Base-by-base conservation (phyloP, 2,797 vertebrate genomes). In the Lepus townsendii region DNA sequence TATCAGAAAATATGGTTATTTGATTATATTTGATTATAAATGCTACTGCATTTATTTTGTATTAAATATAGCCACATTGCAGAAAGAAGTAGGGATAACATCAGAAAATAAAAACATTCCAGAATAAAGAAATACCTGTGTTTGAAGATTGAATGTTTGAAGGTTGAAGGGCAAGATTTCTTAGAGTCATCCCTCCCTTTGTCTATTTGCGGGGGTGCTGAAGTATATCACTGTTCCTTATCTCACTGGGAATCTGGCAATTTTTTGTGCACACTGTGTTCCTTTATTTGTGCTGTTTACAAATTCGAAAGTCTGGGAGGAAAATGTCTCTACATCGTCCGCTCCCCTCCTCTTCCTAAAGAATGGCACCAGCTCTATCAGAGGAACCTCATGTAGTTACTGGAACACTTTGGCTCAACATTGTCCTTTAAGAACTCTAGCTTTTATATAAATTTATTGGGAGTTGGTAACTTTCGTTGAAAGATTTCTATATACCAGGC, bases 161-260 rank as follows among this genome's bases (percentile, higher is more conserved):
- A 82, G 42, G 32, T 65, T 93, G 85, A 96, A 95, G 80, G 77
- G 90, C 82, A 50, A 83, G 69, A 72, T 79, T 27, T 86, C 42
- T 89, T 94, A 69, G 35, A 83, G 54, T 57, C 65, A 88, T 0
- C 0, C 30, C 62, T 54, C 84, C 17, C 14, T 75, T 87, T 86
- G 72, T 83, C 76, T 83, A 11, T 16, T 76, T 80, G 20, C 19
- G 14, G 83, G 66, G 94, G 60, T 38, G 26, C 66, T 97, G 77
- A 84, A 95, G 27, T 94, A 92, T 96, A 91, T 95, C 79, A 17
- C 82, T 94, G 12, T 76, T 60, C 52, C 76, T 97, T 84, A 82
- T 96, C 97, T 96, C 82, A 19, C 14, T 2, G 88, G 77, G 89
- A 0, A 20, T 72, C 86, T 80, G 0, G 0, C 32, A 87, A 71